Base-by-base conservation (phyloP, 2,888 invertebrate species). In the Eugnorisma glareosa region DNA sequence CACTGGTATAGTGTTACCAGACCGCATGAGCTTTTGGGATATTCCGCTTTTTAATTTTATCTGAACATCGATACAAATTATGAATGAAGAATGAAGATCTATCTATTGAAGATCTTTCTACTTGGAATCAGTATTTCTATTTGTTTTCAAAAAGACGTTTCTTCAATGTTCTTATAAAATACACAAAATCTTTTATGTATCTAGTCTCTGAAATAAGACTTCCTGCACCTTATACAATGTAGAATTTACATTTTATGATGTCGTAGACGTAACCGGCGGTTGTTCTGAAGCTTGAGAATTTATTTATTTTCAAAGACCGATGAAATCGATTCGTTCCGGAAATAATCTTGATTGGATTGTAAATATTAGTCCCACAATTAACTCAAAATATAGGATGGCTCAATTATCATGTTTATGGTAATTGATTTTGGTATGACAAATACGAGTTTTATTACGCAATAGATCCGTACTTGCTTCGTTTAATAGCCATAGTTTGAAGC, bases 331-430 rank as follows among this genome's bases (percentile, higher is more conserved):
- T 85, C 59, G 81, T 68, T 86, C 69, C 82, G 88, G 76, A 84
- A 82, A 73, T 79, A 63, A 73, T 77, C 74, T 61, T 77, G 85
- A 78, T 82, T 81, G 79, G 69, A 70, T 80, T 75, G 80, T 85
- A 75, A 87, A 85, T 81, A 85, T 83, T 87, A 67, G 80, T 81
- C 76, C 31, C 81, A 85, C 69, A 75, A 76, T 83, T 75, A 87
- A 75, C 57, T 40, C 15, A 51, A 80, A 83, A 80, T 61, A 67
- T 67, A 51, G 67, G 74, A 78, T 54, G 54, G 79, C 63, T 79
- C 54, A 75, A 84, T 87, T 87, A 86, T 78, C 75, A 45, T 68
- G 79, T 67, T 77, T 73, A 73, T 79, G 79, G 64, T 88, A 83
- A 87, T 79, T 82, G 81, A 64, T 88, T 81, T 75, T 73, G 75